These are phyloP conservation scores for Platycheirus albimanus DNA, from an alignment of 2,888 invertebrate species.

Conservation along the genomic window DNA sequence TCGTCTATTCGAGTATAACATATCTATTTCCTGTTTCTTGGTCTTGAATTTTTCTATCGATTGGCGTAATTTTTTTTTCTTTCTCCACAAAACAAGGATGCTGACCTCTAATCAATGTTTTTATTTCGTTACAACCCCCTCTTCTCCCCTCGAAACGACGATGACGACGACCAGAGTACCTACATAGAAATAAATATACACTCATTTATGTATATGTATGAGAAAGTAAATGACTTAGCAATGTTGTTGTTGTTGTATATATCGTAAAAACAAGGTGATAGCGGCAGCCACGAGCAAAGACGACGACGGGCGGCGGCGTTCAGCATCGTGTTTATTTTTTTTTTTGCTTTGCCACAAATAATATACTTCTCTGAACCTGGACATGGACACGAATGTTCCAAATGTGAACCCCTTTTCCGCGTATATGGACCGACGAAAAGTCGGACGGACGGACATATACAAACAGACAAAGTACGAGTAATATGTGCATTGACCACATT, in stretches of 20 bases:
- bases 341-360: constrained; percentile 25
- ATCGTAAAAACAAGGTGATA: constrained; percentile 68
- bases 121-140: constrained; percentile 28
- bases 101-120: constrained; percentile 73
- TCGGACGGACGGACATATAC: constrained; percentile 21
- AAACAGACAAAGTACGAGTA: constrained; percentile 23
- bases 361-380: constrained; percentile 48
- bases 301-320: background rate
- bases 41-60: constrained; percentile 68
- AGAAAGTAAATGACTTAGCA: constrained; percentile 58
- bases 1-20: constrained; percentile 17
- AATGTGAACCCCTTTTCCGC: constrained; percentile 71
- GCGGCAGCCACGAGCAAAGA: constrained; percentile 13
- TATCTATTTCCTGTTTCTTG: constrained; percentile 50
- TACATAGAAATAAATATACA: constrained; percentile 13
- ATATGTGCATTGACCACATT: constrained; percentile 67
- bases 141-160: constrained; percentile 8
- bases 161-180: background rate
- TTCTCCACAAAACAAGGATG: constrained; percentile 58
- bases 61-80: constrained; percentile 30
- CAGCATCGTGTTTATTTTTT: constrained; percentile 21
- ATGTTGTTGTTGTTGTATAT: constrained; percentile 40
- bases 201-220: constrained; percentile 16
- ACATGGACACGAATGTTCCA: constrained; percentile 61
- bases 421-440: constrained; percentile 25